Evolutionary conservation across 2,888 invertebrate species (phyloP), one percentile per base, ranked within the genome.

Genomic region (Lagria hirta): DNA sequence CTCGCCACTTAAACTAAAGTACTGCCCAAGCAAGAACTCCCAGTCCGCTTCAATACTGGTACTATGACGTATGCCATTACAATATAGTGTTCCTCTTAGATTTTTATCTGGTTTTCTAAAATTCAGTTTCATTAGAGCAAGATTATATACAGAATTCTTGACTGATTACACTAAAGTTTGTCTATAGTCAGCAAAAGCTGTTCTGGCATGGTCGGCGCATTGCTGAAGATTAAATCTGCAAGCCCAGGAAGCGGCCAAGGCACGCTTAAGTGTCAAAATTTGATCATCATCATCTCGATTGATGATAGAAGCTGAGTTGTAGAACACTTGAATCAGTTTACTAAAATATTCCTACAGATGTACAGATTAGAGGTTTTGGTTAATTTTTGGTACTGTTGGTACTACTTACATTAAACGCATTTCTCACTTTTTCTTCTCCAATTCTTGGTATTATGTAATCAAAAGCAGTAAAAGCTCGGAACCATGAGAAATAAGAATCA

Each of bases 401-500:
- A n/a, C n/a, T n/a, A n/a, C n/a, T n/a, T 37, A 43, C 26, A 14
- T 23, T 41, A 27, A 59, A 45, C 3, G 26, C 36, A 2, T 6
- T 2, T 40, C 34, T 13, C 8, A 44, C 14, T 10, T 10, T 43
- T 10, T 47, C 47, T 4, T 43, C 10, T 3, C 55, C 56, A 11
- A 53, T 38, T 24, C 55, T 41, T 12, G 41, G 33, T 20, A 60
- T 20, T 21, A 62, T 22, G 38, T 43, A 55, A 14, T 40, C 49
- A 18, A 60, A 62, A 1, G 57, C 59, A 11, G 37, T 52, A 21
- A 60, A 43, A 7, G 84, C 84, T 0, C 85, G 75, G 2, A 75
- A 74, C 90, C 89, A 91, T 0, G 91, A 87, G 3, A 84, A 72
- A 57, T 86, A 87, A 7, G 82, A 78, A 0, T 68, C 75, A 64